Conservation (phyloP, 2,113 vertebrate species). For the Xyrauchen texanus region DNA sequence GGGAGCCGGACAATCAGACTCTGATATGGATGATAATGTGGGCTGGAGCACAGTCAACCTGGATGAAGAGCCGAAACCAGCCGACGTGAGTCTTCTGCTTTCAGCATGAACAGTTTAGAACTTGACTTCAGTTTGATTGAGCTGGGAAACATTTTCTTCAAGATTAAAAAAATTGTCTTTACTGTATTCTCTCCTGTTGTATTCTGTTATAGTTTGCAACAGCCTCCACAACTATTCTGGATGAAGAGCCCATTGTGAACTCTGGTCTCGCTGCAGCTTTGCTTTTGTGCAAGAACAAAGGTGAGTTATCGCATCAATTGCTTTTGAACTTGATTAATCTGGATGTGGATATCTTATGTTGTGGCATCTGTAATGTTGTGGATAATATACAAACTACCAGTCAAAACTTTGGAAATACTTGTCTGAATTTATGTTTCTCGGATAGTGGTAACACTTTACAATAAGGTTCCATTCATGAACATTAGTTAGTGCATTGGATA, state of each 20-base stretch:
- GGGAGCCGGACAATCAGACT: slow-evolving; percentile 77
- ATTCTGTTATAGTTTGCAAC: slow-evolving; percentile 73
- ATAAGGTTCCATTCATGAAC: too few relatives aligned
- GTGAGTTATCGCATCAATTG: slow-evolving; percentile 49
- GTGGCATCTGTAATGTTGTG: too few relatives aligned
- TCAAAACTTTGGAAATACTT: too few relatives aligned
- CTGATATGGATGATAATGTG: slow-evolving; percentile 83
- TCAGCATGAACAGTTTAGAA: too few relatives aligned
- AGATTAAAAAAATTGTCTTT: too few relatives aligned
- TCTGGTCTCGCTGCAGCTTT: slow-evolving; percentile 83
- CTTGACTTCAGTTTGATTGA: neutral
- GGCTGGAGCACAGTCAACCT: slow-evolving; percentile 91
- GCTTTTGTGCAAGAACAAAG: slow-evolving; percentile 88
- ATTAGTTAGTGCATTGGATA: too few relatives aligned
- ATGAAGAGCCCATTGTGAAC: slow-evolving; percentile 90
- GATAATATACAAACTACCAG: too few relatives aligned
- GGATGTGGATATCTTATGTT: neutral
- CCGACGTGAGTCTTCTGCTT: slow-evolving; percentile 72
- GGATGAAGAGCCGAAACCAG: slow-evolving; percentile 83
- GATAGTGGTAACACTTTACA: too few relatives aligned
- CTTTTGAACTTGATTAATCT: too few relatives aligned
- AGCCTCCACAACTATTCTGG: slow-evolving; percentile 87
- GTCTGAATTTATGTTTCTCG: too few relatives aligned
- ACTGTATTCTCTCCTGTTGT: neutral
- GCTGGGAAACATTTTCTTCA: neutral